phyloP scores from a whole-genome alignment of 2,888 invertebrate species.

The Chrysotoxum bicinctum region DNA sequence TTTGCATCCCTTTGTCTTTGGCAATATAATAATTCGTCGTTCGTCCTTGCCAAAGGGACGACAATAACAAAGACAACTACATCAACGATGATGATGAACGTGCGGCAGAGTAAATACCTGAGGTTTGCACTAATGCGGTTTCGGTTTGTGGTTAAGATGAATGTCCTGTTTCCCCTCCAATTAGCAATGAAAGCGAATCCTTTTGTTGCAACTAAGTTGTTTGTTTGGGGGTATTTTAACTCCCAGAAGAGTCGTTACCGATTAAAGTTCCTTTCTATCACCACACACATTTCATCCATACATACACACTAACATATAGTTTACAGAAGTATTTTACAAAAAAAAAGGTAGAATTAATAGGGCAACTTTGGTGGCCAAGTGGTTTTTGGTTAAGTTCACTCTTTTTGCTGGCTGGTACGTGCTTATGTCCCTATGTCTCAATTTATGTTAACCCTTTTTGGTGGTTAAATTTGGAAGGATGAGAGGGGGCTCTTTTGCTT shows the following conservation, averaged over 20 bases:
- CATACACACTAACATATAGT: neutral
- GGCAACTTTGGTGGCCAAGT: conserved; percentile 65
- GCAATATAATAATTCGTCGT: conserved; percentile 25
- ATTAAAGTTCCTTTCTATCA: neutral
- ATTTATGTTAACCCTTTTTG: conserved; percentile 16
- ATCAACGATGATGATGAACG: conserved; percentile 43
- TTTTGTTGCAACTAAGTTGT: conserved; percentile 68
- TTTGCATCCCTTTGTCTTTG: conserved; percentile 65
- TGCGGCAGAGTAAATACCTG: conserved; percentile 59
- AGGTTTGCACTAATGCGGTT: conserved; percentile 71
- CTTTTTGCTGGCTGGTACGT: conserved; percentile 1
- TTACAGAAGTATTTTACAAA: neutral
- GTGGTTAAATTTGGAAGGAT: conserved; percentile 19
- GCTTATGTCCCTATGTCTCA: conserved; percentile 16
- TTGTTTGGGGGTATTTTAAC: conserved; percentile 39
- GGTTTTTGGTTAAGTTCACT: conserved; percentile 47
- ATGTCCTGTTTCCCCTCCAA: conserved; percentile 63
- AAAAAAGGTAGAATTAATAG: conserved; percentile 51
- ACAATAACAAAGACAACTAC: neutral
- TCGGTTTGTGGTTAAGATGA: conserved; percentile 57
- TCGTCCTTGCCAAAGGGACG: conserved; percentile 28
- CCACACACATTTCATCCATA: conserved; percentile 1
- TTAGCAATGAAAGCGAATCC: conserved; percentile 64
- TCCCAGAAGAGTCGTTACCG: conserved; percentile 14
- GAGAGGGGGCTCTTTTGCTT: neutral